A percentile compares a stretch with the other conserved stretches of the same genome.
These are phyloP conservation scores for Larimichthys crocea DNA, from an alignment of 2,113 vertebrate genomes.

Conservation along the genomic window DNA sequence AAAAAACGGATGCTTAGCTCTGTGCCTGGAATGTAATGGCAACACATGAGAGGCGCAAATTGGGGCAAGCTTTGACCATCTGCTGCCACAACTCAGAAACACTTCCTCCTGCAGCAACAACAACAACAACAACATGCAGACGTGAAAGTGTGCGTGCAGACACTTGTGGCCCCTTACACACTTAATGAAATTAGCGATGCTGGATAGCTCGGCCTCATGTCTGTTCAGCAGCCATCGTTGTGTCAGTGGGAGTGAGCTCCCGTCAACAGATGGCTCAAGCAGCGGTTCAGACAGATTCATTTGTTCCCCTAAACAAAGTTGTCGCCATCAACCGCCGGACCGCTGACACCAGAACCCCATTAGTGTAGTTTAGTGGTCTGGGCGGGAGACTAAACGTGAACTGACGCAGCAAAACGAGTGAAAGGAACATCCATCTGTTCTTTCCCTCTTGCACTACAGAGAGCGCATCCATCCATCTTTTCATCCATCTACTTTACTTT, in stretches of 20 bases:
- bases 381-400: slow-evolving; percentile 53
- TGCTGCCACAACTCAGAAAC: slow-evolving; percentile 34
- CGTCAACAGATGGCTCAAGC: slow-evolving; percentile 65
- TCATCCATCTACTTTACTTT: slow-evolving; percentile 51
- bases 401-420: slow-evolving; percentile 57
- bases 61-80: slow-evolving; percentile 49
- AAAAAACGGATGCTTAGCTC: slow-evolving; percentile 2
- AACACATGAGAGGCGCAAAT: slow-evolving; percentile 12
- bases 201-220: slow-evolving; percentile 3
- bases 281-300: slow-evolving; percentile 52
- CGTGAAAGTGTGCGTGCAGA: slow-evolving; percentile 7
- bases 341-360: slow-evolving; percentile 61
- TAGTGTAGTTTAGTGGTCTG: slow-evolving; percentile 65
- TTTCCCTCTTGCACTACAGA: slow-evolving; percentile 17
- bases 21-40: slow-evolving; percentile 31
- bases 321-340: slow-evolving; percentile 63
- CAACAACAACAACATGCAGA: slow-evolving; percentile 9
- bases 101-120: slow-evolving; percentile 11
- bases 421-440: slow-evolving; percentile 66
- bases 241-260: slow-evolving; percentile 7
- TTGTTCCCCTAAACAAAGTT: slow-evolving; percentile 70
- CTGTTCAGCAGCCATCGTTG: slow-evolving; percentile 20
- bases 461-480: slow-evolving; percentile 50
- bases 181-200: slow-evolving; percentile 47
- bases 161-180: slow-evolving; percentile 10